Evolutionary conservation across 1,140 invertebrate species (phyloP), one percentile per base, ranked within the genome.

Genomic region (Procambarus clarkii): DNA sequence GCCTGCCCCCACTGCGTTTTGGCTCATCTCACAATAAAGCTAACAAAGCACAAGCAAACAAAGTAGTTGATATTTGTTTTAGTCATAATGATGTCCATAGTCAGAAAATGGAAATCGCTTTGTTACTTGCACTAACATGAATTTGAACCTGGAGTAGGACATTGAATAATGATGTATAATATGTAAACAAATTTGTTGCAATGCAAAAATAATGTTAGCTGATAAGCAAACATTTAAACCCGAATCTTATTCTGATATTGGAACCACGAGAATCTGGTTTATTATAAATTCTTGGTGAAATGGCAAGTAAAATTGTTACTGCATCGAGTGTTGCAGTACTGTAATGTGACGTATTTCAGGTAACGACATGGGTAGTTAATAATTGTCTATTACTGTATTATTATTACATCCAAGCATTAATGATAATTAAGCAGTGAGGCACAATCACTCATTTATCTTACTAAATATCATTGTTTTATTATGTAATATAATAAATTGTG

Each of bases 1-100:
- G 92, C 92, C 45, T 92, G 92, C 77, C 92, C 92, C 24, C 92
- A 92, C 46, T 92, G 92, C 69, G 92, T 92, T n/a, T 83, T 92
- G n/a, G 92, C 92, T 48, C 92, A 92, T 50, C 92, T 92, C 58
- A 90, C 92, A 54, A 92, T 92, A 34, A 92, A 92, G 69, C 92
- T 92, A 24, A 92, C 92, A 13, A 92, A 92, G 79, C 92, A 92
- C 86, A 92, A 92, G 58, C 91, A 92, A 84, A 45, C 86, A 24
- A 58, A 87, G 50, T 87, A 87, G 24, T 74, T 74, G n/a, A 74
- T 74, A 34, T 34, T 74, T 15, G 2, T 13, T 9, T 54, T 3
- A 54, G 50, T 54, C 50, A 54, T 54, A 5, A 5, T 54, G 4
- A 5, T 54, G 50, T 54, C 8, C 13, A 9, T 54, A 54, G 8